Conservation (phyloP, 2,113 vertebrate genomes). For the Cryptomyrus ogoouensis region DNA sequence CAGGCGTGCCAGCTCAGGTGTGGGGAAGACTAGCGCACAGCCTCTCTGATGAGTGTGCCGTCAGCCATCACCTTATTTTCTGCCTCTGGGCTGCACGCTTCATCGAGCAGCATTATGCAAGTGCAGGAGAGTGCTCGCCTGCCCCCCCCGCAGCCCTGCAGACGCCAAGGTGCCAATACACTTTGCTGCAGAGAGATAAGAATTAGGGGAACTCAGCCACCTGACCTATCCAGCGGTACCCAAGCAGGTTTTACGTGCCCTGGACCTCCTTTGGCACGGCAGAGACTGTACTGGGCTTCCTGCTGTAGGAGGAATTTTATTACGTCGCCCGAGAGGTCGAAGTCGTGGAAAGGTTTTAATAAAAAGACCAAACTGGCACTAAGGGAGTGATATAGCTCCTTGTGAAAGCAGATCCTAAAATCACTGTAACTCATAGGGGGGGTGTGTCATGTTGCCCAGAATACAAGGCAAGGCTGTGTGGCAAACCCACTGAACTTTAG, state of each 20-base stretch:
- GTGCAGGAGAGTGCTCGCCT: neutral
- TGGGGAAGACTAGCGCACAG: neutral
- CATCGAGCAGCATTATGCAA: conserved; percentile 4
- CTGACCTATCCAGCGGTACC: neutral
- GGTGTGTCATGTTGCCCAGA: neutral
- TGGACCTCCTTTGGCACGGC: neutral
- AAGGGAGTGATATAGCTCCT: neutral
- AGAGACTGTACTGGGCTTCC: neutral
- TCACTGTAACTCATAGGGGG: neutral
- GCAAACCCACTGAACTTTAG: neutral
- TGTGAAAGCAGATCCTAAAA: neutral
- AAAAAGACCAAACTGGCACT: neutral
- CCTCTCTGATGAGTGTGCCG: neutral
- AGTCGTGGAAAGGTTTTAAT: neutral
- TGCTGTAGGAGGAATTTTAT: neutral
- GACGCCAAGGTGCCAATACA: neutral
- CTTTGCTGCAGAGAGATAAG: neutral
- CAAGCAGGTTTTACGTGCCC: neutral
- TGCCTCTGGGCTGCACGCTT: neutral
- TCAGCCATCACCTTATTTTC: neutral
- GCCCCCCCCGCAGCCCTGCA: neutral
- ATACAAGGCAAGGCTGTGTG: neutral
- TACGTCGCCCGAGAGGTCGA: neutral
- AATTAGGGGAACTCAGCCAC: neutral
- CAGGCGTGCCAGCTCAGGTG: neutral